Evolutionary conservation across 2,113 vertebrate genomes (phyloP).

Genomic region (Semicossyphus pulcher): DNA sequence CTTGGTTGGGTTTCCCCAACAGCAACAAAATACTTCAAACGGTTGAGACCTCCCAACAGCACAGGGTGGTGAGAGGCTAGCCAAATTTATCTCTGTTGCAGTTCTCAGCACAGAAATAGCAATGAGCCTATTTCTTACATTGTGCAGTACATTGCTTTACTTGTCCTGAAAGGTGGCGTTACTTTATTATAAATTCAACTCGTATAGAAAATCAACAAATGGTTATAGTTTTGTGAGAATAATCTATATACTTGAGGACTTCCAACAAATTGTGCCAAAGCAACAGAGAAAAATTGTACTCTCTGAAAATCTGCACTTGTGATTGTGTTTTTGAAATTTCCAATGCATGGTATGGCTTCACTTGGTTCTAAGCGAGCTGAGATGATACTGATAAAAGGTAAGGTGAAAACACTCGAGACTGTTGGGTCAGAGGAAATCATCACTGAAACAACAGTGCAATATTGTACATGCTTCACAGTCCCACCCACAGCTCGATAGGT

Average conservation of each 20-base stretch:
- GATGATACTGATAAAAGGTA: no score
- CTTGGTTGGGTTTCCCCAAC: neutral
- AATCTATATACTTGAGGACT: no score
- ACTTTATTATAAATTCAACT: neutral
- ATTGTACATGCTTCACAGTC: no score
- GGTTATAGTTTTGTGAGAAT: no score
- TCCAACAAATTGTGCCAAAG: no score
- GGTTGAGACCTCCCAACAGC: accelerated
- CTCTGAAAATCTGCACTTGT: neutral
- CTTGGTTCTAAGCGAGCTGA: no score
- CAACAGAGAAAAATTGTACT: neutral
- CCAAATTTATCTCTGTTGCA: neutral
- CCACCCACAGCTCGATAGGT: no score
- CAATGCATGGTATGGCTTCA: no score
- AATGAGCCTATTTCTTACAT: neutral
- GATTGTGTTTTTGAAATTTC: neutral
- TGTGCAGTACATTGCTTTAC: neutral
- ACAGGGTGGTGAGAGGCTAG: neutral
- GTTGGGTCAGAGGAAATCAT: no score
- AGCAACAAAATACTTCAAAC: neutral
- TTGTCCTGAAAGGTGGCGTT: neutral
- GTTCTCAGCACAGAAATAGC: neutral
- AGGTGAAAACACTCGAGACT: no score
- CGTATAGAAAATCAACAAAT: neutral
- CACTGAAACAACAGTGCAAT: no score